phyloP scores from a whole-genome alignment of 2,888 invertebrate species.

The Dicycla oo region DNA sequence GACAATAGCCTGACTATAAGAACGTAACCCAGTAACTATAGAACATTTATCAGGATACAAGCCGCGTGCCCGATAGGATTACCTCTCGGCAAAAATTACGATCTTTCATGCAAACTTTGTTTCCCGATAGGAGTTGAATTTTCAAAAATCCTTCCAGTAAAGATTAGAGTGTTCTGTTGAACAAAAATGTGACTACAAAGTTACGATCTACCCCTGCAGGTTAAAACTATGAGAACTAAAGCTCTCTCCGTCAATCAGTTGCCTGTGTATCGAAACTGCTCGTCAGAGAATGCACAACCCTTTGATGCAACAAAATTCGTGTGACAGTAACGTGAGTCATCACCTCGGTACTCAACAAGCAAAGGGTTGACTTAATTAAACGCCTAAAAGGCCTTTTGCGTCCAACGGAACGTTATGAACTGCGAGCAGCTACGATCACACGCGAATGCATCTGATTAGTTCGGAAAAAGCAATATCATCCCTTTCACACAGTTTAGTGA shows the following conservation, averaged over 20 bases:
- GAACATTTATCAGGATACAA: conserved; percentile 5
- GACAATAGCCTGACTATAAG: conserved; percentile 28
- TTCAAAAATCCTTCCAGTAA: background rate
- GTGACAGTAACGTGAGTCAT: background rate
- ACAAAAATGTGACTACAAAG: background rate
- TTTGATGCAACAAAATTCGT: conserved; percentile 6
- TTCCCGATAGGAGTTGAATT: too few relatives aligned
- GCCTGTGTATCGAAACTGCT: background rate
- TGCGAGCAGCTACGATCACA: background rate
- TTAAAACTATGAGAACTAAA: conserved; percentile 1
- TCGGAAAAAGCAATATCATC: background rate
- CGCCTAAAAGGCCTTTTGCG: conserved; percentile 1
- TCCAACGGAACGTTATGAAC: conserved; percentile 2
- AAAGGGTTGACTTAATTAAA: conserved; percentile 10
- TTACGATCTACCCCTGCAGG: background rate
- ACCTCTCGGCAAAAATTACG: background rate
- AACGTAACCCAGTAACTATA: conserved; percentile 24
- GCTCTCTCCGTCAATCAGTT: background rate
- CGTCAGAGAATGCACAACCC: background rate
- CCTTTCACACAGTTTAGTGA: background rate
- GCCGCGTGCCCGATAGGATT: too few relatives aligned
- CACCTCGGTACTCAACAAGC: conserved; percentile 9
- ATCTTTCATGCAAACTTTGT: background rate
- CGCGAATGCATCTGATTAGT: background rate
- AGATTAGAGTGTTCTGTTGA: background rate